Base-by-base conservation (phyloP, 2,113 vertebrate genomes). In the Eulemur macaco region DNA sequence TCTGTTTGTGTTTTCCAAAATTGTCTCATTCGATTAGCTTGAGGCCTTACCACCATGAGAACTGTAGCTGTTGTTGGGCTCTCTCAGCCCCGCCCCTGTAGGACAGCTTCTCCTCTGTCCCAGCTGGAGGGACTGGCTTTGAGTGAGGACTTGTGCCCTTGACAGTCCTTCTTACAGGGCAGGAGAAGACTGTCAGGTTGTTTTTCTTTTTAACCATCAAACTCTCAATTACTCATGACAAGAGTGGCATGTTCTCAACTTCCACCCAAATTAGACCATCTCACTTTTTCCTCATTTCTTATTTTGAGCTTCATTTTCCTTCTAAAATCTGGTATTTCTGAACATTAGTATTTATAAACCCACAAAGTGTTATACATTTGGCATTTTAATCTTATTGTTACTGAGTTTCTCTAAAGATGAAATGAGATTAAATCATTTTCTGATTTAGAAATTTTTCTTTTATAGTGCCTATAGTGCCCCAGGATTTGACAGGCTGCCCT, bases 391-490 rank as follows among this genome's bases (percentile, higher is more conserved):
- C 39, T 42, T 31, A 31, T 29, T 3, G 39, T 15, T 47, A 27
- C 8, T 8, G 21, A 81, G 45, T 69, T 69, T 90, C 3, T 82
- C 94, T 89, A 83, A 89, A 81, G 42, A n/a, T 11, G 1, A 9
- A 91, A 80, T 15, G 15, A 58, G 66, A 37, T 1, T 1, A 42
- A 86, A 23, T 63, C 42, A 8, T 78, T 85, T 54, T 92, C 58
- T 69, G 42, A 63, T 63, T 66, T 42, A 37, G 77, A 85, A 56
- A 56, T 21, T 39, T 9, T 5, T 1, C 7, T 21, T 11, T 3
- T 1, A 5, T 9, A 3, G 73, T 34, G 7, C 21, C 50, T 1
- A 5, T 9, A 3, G 73, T 34, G 7, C 21, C 50, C 3, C 21
- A 0, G 18, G 21, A n/a, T 64, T 83, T 85, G 71, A 94, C 73